A percentile compares a stretch with the other conserved stretches of the same genome.
These are phyloP conservation scores for Euura lappo DNA, from an alignment of 1,140 invertebrate species.

Conservation along the genomic window DNA sequence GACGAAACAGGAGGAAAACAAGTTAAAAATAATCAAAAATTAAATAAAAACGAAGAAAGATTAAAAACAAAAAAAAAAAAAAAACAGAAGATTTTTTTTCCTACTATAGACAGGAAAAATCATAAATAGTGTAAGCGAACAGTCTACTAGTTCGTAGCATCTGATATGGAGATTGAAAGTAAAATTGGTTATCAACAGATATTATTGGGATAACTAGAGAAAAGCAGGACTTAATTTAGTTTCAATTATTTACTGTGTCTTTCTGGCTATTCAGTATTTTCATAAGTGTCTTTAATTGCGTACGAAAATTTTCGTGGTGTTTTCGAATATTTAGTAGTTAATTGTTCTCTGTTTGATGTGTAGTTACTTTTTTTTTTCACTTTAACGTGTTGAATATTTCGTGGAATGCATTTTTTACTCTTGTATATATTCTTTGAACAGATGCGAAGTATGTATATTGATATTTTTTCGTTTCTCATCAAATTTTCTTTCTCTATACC, in stretches of 20 bases:
- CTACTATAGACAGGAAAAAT: not conserved
- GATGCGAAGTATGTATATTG: conserved; percentile 18
- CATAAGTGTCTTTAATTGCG: not conserved
- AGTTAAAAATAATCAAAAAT: conserved; percentile 12
- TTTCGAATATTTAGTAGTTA: not conserved
- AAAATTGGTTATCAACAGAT: too few species aligned
- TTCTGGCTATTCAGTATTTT: not conserved
- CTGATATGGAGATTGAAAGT: not conserved
- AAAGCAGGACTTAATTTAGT: not conserved
- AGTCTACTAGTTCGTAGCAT: conserved; percentile 12
- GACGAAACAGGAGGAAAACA: conserved; percentile 10
- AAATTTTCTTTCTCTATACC: not conserved
- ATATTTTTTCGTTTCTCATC: not conserved
- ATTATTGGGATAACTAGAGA: not conserved
- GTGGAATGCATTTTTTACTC: conserved; percentile 33
- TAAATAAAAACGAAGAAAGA: conserved; percentile 13
- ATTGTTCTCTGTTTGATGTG: too few species aligned
- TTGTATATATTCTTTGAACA: conserved; percentile 13
- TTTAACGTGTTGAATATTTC: conserved; percentile 28
- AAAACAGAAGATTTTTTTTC: conserved; percentile 14
- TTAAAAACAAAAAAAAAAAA: conserved; percentile 9
- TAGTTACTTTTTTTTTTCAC: not conserved
- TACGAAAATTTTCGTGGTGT: not conserved
- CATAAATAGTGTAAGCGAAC: not conserved
- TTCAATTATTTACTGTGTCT: not conserved